These are phyloP conservation scores for Drosophila lowei DNA, from an alignment of 1,140 invertebrate genomes.

Conservation along the genomic window DNA sequence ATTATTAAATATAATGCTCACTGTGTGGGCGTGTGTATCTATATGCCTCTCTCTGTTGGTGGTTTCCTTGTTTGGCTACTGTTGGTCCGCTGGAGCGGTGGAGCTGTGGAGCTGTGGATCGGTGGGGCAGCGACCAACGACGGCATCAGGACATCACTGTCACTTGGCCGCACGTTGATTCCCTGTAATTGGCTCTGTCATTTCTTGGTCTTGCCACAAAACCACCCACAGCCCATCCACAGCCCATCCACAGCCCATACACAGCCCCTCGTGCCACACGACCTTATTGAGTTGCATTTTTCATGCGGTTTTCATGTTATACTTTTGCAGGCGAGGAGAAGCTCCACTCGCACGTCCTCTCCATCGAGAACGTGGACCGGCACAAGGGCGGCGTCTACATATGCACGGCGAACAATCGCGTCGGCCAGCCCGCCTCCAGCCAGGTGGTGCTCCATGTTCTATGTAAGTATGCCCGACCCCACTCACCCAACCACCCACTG, in stretches of 20 bases:
- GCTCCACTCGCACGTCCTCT: conserved; percentile 83
- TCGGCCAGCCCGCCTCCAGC: conserved; percentile 85
- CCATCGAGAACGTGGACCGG: conserved; percentile 84
- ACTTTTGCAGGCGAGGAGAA: conserved; percentile 83
- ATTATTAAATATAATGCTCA: conserved; percentile 73
- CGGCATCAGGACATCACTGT: conserved; percentile 35
- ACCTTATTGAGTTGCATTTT: conserved; percentile 71
- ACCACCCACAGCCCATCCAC: too few species aligned
- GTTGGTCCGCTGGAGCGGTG: too few species aligned
- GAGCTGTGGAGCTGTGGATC: background rate
- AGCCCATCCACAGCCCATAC: too few species aligned
- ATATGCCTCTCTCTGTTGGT: conserved; percentile 7
- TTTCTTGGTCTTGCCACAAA: conserved; percentile 28
- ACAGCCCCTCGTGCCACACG: background rate
- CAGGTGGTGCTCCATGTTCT: conserved; percentile 86
- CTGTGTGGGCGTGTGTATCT: conserved; percentile 20
- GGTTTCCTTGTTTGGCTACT: conserved; percentile 19
- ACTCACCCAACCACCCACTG: background rate
- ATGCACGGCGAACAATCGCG: conserved; percentile 87
- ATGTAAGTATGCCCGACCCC: conserved; percentile 84
- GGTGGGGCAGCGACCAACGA: conserved; percentile 10
- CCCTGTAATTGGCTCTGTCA: conserved; percentile 75
- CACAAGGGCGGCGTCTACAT: conserved; percentile 87
- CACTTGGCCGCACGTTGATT: conserved; percentile 47
- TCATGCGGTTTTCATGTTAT: conserved; percentile 34